Conservation (phyloP, 2,797 vertebrate genomes). For the Eulemur mongoz region DNA sequence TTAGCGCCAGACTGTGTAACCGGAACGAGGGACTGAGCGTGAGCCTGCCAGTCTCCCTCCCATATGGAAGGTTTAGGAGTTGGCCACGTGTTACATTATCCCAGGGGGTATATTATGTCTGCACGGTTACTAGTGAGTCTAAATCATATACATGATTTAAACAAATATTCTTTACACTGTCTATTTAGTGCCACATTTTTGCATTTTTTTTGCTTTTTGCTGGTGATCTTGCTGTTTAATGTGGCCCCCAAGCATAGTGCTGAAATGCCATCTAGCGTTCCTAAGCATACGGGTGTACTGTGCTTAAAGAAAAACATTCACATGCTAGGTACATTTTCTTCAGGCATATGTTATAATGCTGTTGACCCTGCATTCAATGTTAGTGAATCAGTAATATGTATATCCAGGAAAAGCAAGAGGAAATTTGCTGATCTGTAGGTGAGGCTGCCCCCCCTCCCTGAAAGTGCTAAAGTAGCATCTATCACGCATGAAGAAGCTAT, state of each 20-base stretch:
- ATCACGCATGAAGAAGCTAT: neutral
- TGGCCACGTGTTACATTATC: neutral
- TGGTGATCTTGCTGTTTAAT: neutral
- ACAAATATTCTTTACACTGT: neutral
- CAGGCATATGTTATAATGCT: neutral
- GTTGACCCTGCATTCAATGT: neutral
- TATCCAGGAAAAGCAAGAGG: neutral
- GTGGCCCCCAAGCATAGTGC: neutral
- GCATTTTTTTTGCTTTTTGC: neutral
- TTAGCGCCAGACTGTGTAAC: constrained; percentile 25
- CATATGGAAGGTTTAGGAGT: neutral
- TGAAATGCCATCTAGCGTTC: neutral
- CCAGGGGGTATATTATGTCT: neutral
- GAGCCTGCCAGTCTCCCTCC: neutral
- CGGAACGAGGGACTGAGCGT: neutral
- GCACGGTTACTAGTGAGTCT: neutral
- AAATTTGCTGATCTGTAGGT: neutral
- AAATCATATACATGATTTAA: neutral
- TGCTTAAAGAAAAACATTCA: neutral
- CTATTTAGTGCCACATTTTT: neutral
- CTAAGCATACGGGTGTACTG: neutral
- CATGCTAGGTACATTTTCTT: neutral
- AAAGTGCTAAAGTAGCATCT: neutral
- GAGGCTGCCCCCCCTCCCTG: neutral
- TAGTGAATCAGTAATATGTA: neutral